Percentiles rank a stretch among this genome's conserved stretches.
Evolutionary conservation across 2,888 invertebrate genomes (phyloP).

Genomic region (Merodon equestris): DNA sequence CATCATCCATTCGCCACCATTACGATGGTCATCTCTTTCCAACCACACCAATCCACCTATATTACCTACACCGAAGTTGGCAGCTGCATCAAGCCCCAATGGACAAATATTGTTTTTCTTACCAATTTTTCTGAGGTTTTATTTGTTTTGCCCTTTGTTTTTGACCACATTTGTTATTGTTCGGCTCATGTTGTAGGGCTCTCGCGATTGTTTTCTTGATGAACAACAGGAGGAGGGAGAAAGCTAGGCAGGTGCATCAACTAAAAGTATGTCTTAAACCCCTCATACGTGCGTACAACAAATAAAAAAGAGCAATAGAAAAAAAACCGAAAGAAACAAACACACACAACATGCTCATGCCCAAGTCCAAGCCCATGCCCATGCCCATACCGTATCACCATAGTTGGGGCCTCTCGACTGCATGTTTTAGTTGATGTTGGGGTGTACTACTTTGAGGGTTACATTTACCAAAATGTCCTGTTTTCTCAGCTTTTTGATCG

Average conservation of each 20-base stretch:
- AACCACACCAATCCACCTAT: neutral
- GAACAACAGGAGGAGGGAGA: slow-evolving; percentile 2
- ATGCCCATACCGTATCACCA: slow-evolving; percentile 26
- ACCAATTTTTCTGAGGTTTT: slow-evolving; percentile 18
- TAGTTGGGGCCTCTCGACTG: slow-evolving; percentile 50
- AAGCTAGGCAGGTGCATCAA: slow-evolving; percentile 46
- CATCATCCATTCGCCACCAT: too few species aligned
- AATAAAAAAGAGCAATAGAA: slow-evolving; percentile 4
- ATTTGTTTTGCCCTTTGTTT: slow-evolving; percentile 5
- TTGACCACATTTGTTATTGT: neutral
- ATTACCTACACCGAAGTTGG: slow-evolving; percentile 10
- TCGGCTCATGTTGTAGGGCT: too few species aligned
- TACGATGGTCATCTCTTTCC: too few species aligned
- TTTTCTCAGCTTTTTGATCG: slow-evolving; percentile 19
- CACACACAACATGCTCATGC: slow-evolving; percentile 4
- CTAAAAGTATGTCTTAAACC: slow-evolving; percentile 21
- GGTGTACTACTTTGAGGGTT: slow-evolving; percentile 61
- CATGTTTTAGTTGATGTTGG: slow-evolving; percentile 61
- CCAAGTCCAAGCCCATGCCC: slow-evolving; percentile 29
- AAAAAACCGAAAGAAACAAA: slow-evolving; percentile 8
- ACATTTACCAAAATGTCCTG: slow-evolving; percentile 26
- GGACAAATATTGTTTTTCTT: slow-evolving; percentile 41
- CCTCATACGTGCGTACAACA: slow-evolving; percentile 1
- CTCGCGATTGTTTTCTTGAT: slow-evolving; percentile 23
- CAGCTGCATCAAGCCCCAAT: slow-evolving; percentile 51